phyloP scores from a whole-genome alignment of 1,140 invertebrate genomes.

The Drosophila pandora region DNA sequence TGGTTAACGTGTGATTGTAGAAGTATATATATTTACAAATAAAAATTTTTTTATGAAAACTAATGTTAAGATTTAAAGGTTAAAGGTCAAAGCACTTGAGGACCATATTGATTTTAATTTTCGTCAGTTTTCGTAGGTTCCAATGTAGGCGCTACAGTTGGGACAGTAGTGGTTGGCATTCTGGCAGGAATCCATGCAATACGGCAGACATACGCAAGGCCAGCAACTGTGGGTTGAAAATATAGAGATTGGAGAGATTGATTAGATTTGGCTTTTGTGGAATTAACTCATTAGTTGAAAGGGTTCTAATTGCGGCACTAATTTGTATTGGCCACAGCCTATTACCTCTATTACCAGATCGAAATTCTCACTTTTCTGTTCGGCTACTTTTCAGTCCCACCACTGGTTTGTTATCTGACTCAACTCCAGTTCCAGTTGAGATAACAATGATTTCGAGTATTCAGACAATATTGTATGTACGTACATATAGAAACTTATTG shows the following conservation, averaged over 20 bases:
- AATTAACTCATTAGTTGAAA: constrained; percentile 3
- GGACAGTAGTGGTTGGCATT: constrained; percentile 88
- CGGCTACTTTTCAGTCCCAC: constrained; percentile 18
- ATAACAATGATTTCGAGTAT: constrained; percentile 52
- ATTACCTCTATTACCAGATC: not conserved
- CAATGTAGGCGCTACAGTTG: constrained; percentile 87
- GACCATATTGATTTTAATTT: not conserved
- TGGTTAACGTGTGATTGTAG: constrained; percentile 24
- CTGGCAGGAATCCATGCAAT: constrained; percentile 88
- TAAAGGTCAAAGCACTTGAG: not conserved
- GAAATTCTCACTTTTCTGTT: constrained; percentile 2
- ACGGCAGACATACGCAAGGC: constrained; percentile 86
- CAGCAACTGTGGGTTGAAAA: constrained; percentile 45
- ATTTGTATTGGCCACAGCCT: constrained; percentile 18
- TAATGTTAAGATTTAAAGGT: constrained; percentile 2
- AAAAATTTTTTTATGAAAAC: constrained; percentile 13
- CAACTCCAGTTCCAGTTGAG: constrained; percentile 52
- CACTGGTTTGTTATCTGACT: constrained; percentile 51
- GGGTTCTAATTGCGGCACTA: constrained; percentile 6
- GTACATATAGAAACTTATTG: constrained; percentile 24
- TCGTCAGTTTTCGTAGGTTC: constrained; percentile 84
- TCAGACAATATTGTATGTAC: not conserved
- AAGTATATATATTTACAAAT: constrained; percentile 45
- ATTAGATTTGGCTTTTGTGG: constrained; percentile 8
- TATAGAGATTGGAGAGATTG: constrained; percentile 2